Percentiles rank a stretch among this genome's conserved stretches.
Evolutionary conservation across 2,113 vertebrate genomes (phyloP).

Genomic region (Lagopus leucura): DNA sequence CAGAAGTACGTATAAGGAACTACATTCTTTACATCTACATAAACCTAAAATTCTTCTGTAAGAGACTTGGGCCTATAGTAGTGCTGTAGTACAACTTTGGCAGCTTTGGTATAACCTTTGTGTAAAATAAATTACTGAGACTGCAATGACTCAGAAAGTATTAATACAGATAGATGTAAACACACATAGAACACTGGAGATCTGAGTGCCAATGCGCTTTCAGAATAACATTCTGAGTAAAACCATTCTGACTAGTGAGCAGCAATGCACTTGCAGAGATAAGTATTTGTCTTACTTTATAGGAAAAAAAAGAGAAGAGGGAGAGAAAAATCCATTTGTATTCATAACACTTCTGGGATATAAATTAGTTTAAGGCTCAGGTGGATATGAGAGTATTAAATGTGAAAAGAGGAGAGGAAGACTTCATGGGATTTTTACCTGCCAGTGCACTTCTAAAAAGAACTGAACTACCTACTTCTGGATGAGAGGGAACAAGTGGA

Average conservation of each 20-base stretch:
- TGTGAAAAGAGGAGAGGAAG: not conserved
- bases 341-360: not conserved
- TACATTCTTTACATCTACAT: not conserved
- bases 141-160: not conserved
- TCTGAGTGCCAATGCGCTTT: accelerated
- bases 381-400: not conserved
- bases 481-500: not conserved
- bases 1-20: not conserved
- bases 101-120: not conserved
- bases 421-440: not conserved
- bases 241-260: not conserved
- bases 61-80: not conserved
- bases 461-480: not conserved
- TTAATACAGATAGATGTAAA: not conserved
- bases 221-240: not conserved
- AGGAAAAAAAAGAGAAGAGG: not conserved
- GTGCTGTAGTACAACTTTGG: no score
- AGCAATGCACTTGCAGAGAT: not conserved
- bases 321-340: not conserved
- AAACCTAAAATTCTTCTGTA: not conserved
- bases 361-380: not conserved
- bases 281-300: not conserved
- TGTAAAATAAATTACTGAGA: not conserved
- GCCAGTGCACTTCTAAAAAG: not conserved
- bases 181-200: not conserved